Base-by-base conservation (phyloP, 2,888 invertebrate species). In the Drosophila gaucha region DNA sequence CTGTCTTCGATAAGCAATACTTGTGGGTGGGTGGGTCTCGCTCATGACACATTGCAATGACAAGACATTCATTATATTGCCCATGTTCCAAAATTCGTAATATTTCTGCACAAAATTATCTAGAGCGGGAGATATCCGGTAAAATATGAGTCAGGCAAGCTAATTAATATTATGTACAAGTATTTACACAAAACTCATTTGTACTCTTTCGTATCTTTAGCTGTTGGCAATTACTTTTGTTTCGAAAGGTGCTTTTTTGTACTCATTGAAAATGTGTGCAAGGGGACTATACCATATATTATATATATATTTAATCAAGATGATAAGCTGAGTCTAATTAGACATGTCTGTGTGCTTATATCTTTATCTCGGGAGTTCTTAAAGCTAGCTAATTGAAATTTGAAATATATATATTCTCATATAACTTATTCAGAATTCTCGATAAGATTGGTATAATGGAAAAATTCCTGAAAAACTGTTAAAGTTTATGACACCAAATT, bases 141-240 rank as follows among this genome's bases (percentile, higher is more conserved):
- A n/a, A 46, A 18, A 22, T 22, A 57, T 74, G 74, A 74, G 24
- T 74, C 74, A 74, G 22, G 12, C 24, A 9, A 41, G 44, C 43
- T 64, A 60, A 55, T 49, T 55, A 63, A 41, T 71, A 67, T 52
- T 63, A 56, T 47, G 26, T 60, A 28, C 20, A 31, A 35, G 31
- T 62, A 62, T 62, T 56, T 70, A 52, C 47, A 51, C 28, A 38
- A 67, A 70, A 54, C 43, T 54, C 36, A 36, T 41, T 55, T 47
- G 57, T 67, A 44, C 50, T 14, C 30, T 8, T 24, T 58, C 30
- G 14, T 46, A 59, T 57, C 56, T 57, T 16, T 12, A 18, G 4
- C 9, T 6, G 14, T 43, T 51, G 31, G 14, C 8, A 33, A 36
- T 58, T 50, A 14, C 20, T 47, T 47, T 66, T 59, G 43, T 43